Evolutionary conservation across 2,888 invertebrate species (phyloP).

Genomic region (Philopedon plagiatum): DNA sequence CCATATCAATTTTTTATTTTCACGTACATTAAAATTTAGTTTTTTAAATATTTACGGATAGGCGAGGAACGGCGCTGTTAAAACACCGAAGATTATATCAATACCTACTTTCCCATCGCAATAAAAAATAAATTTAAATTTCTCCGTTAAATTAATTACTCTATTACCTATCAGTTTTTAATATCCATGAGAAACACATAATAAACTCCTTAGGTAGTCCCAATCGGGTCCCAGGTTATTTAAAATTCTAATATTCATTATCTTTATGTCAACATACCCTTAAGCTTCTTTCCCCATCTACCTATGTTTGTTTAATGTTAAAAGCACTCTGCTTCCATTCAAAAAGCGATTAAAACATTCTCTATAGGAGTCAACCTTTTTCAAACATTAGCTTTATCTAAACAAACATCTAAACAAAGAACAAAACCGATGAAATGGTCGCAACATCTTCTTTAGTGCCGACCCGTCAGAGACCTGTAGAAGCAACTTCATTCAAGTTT

Average conservation of each 20-base stretch:
- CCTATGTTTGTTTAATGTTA: constrained; percentile 46
- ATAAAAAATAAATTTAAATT: not conserved
- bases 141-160: not conserved
- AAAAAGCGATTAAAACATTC: constrained; percentile 49
- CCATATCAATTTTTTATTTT: too few relatives aligned
- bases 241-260: constrained; percentile 36
- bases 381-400: constrained; percentile 50
- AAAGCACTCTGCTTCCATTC: constrained; percentile 47
- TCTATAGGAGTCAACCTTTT: constrained; percentile 50
- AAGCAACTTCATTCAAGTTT: constrained; percentile 43
- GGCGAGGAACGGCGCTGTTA: too few relatives aligned
- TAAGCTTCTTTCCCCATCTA: constrained; percentile 32
- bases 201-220: constrained; percentile 24
- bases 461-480: constrained; percentile 36
- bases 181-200: not conserved
- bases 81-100: too few relatives aligned
- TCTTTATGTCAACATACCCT: constrained; percentile 47
- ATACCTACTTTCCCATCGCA: too few relatives aligned
- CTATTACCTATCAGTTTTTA: not conserved
- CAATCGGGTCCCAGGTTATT: not conserved
- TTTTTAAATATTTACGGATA: too few relatives aligned
- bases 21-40: too few relatives aligned
- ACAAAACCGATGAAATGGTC: constrained; percentile 49
- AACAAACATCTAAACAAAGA: constrained; percentile 51
- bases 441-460: constrained; percentile 49